Conservation (phyloP, 2,797 vertebrate species). For the Eurystomus glaucurus region DNA sequence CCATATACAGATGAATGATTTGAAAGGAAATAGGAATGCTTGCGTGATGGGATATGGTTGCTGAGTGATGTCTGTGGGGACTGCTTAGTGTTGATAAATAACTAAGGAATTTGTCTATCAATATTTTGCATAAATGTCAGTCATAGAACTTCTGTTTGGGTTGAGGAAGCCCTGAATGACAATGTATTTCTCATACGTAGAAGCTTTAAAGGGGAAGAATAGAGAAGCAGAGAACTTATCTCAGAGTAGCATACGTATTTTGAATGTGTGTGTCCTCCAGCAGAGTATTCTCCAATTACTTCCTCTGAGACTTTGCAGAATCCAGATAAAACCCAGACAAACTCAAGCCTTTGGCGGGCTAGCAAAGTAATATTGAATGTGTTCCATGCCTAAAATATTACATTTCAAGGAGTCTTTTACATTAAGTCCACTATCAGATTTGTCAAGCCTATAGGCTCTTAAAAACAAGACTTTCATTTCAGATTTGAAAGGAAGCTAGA, state of each 20-base stretch:
- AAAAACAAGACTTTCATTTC: not conserved
- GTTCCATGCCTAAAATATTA: slow-evolving; percentile 7
- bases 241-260: not conserved
- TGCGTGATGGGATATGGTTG: slow-evolving; percentile 43
- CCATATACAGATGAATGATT: slow-evolving; percentile 54
- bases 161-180: slow-evolving; percentile 39
- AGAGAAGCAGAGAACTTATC: slow-evolving; percentile 15
- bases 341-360: slow-evolving; percentile 13
- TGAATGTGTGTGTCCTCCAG: slow-evolving; percentile 12
- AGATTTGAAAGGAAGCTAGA: not conserved
- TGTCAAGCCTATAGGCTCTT: not conserved
- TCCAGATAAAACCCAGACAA: slow-evolving; percentile 13
- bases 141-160: slow-evolving; percentile 7
- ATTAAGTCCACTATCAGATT: not conserved
- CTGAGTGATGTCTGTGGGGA: slow-evolving; percentile 64
- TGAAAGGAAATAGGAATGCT: slow-evolving; percentile 50
- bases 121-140: slow-evolving; percentile 45
- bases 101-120: slow-evolving; percentile 67
- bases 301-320: slow-evolving; percentile 34
- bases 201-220: slow-evolving; percentile 5
- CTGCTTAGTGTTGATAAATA: slow-evolving; percentile 67
- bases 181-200: slow-evolving; percentile 21
- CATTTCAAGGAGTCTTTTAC: slow-evolving; percentile 28
- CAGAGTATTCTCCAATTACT: slow-evolving; percentile 6
- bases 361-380: slow-evolving; percentile 12